These are phyloP conservation scores for Uropsilus gracilis DNA, from an alignment of 2,113 vertebrate species.

Conservation along the genomic window DNA sequence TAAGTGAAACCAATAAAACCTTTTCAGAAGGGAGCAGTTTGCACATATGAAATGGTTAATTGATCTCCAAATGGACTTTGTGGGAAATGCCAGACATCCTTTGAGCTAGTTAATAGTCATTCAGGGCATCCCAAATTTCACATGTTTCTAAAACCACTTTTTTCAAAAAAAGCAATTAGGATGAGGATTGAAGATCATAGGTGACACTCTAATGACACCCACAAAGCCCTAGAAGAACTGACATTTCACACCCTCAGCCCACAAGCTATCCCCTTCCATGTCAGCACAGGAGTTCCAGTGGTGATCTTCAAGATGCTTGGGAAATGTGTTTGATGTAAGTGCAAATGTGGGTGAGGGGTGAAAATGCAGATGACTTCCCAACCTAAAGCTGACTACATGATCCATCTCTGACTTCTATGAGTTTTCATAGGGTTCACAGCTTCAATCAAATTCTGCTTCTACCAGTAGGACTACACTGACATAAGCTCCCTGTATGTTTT, in stretches of 20 bases:
- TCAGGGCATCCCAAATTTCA: background rate
- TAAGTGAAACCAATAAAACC: constrained; percentile 41
- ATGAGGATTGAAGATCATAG: constrained; percentile 48
- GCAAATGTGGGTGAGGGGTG: rapidly evolving
- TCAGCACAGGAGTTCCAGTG: background rate
- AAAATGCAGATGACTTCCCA: background rate
- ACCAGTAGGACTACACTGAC: background rate
- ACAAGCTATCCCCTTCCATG: background rate
- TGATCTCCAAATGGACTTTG: constrained; percentile 58
- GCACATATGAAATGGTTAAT: constrained; percentile 52
- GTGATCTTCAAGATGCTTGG: background rate
- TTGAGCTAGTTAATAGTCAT: constrained; percentile 31
- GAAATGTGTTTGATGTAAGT: background rate
- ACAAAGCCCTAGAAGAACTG: constrained; percentile 25
- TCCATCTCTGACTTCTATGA: background rate
- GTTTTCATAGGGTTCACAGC: constrained; percentile 1
- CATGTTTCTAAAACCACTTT: constrained; percentile 53
- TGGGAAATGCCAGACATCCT: constrained; percentile 36
- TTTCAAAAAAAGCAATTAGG: background rate
- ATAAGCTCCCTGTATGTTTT: background rate
- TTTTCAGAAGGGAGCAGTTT: constrained; percentile 58
- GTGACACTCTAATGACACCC: constrained; percentile 49
- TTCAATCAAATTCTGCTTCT: background rate
- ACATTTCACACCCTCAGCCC: background rate
- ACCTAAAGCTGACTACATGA: background rate